Conservation (phyloP, 2,888 invertebrate genomes). For the Sycophila texana region DNA sequence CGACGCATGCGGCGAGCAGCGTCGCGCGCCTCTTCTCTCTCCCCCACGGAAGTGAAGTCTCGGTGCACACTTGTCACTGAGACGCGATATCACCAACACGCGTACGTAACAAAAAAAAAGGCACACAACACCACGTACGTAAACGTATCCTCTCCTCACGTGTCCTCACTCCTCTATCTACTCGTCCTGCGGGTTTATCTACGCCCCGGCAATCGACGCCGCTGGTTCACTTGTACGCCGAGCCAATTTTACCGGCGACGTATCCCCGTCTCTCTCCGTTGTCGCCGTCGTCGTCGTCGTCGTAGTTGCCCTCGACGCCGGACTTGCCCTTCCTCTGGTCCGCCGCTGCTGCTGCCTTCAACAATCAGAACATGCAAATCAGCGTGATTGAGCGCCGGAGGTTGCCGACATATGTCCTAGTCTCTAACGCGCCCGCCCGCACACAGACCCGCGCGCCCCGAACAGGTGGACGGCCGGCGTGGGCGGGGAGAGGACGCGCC, state of each 20-base stretch:
- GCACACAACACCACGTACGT: not conserved
- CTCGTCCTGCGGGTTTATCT: not conserved
- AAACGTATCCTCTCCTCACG: not conserved
- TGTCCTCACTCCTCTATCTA: not conserved
- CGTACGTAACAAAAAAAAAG: no score
- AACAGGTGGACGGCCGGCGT: not conserved
- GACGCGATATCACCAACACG: no score
- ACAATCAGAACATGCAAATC: conserved; percentile 59
- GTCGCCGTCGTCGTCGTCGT: not conserved
- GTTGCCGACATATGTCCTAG: conserved; percentile 43
- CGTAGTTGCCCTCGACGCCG: conserved; percentile 1
- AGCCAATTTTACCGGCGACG: not conserved
- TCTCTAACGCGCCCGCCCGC: conserved; percentile 17
- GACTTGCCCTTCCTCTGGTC: conserved; percentile 7
- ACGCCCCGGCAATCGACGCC: conserved; percentile 3
- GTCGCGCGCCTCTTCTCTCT: conserved; percentile 29
- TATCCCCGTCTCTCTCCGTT: not conserved
- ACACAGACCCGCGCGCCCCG: conserved; percentile 6
- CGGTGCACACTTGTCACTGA: not conserved
- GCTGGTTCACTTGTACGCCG: not conserved
- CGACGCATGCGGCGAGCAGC: conserved; percentile 36
- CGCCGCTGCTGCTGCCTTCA: conserved; percentile 44
- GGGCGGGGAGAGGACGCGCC: not conserved
- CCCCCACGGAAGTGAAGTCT: not conserved
- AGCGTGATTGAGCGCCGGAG: conserved; percentile 54